phyloP scores from a whole-genome alignment of 53 echinoderm and acorn worm genomes.

The Patiria pectinifera region DNA sequence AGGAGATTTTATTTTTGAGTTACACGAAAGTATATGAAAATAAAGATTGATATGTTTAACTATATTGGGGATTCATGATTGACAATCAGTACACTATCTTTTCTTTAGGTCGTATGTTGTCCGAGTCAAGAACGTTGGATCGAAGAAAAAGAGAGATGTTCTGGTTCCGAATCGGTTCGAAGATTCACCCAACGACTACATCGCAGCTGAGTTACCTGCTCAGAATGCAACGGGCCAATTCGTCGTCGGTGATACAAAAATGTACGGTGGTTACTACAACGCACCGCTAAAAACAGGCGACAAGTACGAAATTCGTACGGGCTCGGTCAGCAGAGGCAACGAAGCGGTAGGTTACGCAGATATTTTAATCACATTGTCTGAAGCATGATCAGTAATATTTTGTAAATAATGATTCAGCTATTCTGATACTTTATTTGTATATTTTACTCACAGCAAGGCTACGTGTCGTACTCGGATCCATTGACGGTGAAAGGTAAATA shows the following conservation, averaged over 20 bases:
- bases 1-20: too few species aligned
- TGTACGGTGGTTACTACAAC: slow-evolving; percentile 68
- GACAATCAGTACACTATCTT: too few species aligned
- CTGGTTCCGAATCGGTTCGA: slow-evolving; percentile 4
- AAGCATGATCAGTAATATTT: neutral
- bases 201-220: slow-evolving; percentile 79
- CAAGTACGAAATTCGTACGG: slow-evolving; percentile 41
- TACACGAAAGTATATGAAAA: too few species aligned
- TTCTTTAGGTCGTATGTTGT: slow-evolving; percentile 54
- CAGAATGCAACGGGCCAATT: slow-evolving; percentile 56
- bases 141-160: slow-evolving; percentile 16
- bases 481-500: neutral
- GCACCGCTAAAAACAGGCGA: slow-evolving; percentile 61
- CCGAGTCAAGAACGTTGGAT: slow-evolving; percentile 27
- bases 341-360: neutral
- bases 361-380: neutral
- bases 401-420: too few species aligned
- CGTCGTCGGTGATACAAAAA: slow-evolving; percentile 69
- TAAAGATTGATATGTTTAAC: too few species aligned
- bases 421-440: too few species aligned
- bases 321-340: slow-evolving; percentile 37
- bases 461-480: neutral
- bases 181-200: slow-evolving; percentile 65
- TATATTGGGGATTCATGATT: too few species aligned
- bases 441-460: too few species aligned